phyloP scores from a whole-genome alignment of 2,113 vertebrate species.

The Hymenochirus boettgeri region DNA sequence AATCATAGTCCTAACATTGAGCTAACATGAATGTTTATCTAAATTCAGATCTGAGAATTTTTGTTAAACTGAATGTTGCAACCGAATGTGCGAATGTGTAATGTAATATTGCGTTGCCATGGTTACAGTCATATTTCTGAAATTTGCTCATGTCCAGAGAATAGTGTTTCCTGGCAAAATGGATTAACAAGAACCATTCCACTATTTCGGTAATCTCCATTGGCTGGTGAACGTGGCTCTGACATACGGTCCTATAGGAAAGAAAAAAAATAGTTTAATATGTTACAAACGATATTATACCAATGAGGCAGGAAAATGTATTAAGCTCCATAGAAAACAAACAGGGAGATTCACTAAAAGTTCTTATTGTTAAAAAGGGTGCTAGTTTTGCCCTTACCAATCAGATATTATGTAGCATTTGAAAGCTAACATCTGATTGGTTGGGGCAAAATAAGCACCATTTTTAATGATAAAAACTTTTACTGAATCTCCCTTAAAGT shows the following conservation, averaged over 20 bases:
- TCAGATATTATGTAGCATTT: too few relatives aligned
- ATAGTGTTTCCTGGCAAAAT: constrained; percentile 94
- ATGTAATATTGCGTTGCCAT: constrained; percentile 11
- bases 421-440: too few relatives aligned
- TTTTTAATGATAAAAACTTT: too few relatives aligned
- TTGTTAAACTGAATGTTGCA: constrained; percentile 53
- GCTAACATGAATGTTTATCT: neutral
- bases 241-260: constrained; percentile 77
- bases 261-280: constrained; percentile 31
- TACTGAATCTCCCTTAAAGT: too few relatives aligned
- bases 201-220: constrained; percentile 86
- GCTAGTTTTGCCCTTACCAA: too few relatives aligned
- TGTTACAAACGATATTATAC: neutral
- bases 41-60: neutral
- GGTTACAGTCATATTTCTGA: constrained; percentile 75
- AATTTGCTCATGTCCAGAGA: constrained; percentile 86
- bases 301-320: neutral
- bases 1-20: neutral
- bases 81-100: constrained; percentile 45
- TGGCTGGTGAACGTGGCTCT: constrained; percentile 86
- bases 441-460: too few relatives aligned
- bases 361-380: too few relatives aligned
- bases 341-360: too few relatives aligned
- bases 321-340: too few relatives aligned
- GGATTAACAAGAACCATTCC: constrained; percentile 97